Percentiles rank a stretch among this genome's conserved stretches.
Conservation (phyloP, 2,888 invertebrate genomes). For the Coleophora flavipennella region DNA sequence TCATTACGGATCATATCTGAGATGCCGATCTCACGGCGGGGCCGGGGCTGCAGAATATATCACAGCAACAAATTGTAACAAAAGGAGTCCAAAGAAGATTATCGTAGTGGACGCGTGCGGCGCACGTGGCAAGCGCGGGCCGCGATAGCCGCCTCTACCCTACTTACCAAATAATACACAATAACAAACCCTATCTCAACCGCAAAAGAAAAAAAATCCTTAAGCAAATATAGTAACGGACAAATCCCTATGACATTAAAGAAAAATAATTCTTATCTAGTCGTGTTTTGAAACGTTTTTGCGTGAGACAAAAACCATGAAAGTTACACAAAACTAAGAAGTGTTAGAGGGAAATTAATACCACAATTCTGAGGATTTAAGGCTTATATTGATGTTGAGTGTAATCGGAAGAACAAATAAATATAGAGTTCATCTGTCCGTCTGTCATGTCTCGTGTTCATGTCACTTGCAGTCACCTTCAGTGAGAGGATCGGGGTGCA, state of each 20-base stretch:
- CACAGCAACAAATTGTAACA: slow-evolving; percentile 65
- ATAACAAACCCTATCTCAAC: slow-evolving; percentile 17
- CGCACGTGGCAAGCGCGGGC: slow-evolving; percentile 60
- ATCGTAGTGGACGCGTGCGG: slow-evolving; percentile 60
- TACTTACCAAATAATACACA: slow-evolving; percentile 17
- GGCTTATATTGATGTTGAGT: slow-evolving; percentile 63
- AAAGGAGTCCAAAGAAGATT: slow-evolving; percentile 68
- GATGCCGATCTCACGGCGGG: slow-evolving; percentile 54
- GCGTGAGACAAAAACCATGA: slow-evolving; percentile 14
- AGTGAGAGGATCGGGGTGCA: slow-evolving; percentile 15
- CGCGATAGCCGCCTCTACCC: slow-evolving; percentile 48
- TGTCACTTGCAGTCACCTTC: slow-evolving; percentile 49
- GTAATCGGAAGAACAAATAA: slow-evolving; percentile 64
- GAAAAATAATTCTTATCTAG: too few species aligned
- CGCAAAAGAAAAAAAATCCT: neutral
- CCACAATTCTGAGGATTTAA: slow-evolving; percentile 69
- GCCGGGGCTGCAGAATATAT: slow-evolving; percentile 42
- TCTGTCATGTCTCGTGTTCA: slow-evolving; percentile 33
- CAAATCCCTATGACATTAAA: too few species aligned
- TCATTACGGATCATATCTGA: slow-evolving; percentile 66
- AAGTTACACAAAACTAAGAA: slow-evolving; percentile 58
- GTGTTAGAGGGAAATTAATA: slow-evolving; percentile 71
- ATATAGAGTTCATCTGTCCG: slow-evolving; percentile 40
- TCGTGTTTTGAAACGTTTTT: slow-evolving; percentile 21
- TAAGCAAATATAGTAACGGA: too few species aligned